Evolutionary conservation across 2,113 vertebrate species (phyloP).

Genomic region (Sceloporus undulatus): DNA sequence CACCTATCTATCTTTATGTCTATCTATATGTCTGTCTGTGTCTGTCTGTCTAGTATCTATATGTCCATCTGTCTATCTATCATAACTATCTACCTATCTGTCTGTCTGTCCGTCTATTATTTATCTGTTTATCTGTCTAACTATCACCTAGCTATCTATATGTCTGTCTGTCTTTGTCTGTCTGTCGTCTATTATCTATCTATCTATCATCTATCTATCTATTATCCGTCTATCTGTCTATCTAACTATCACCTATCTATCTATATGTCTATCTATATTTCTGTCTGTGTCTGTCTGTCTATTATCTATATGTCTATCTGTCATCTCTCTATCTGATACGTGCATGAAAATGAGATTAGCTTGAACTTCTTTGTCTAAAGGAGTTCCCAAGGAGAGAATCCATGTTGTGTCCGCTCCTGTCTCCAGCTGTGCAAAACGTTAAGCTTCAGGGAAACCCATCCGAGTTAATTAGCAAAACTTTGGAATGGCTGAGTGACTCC

Average conservation of each 20-base stretch:
- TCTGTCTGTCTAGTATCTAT: too few relatives aligned
- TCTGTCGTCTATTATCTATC: too few relatives aligned
- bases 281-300: not conserved
- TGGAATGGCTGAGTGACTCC: accelerated
- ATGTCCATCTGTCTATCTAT: too few relatives aligned
- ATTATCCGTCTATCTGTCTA: not conserved
- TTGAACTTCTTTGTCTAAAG: not conserved
- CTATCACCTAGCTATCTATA: not conserved
- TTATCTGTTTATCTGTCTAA: too few relatives aligned
- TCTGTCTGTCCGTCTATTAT: too few relatives aligned
- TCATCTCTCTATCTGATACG: not conserved
- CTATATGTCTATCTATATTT: not conserved
- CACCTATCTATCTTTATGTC: too few relatives aligned
- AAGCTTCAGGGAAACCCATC: not conserved
- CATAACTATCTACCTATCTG: not conserved
- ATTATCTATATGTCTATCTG: too few relatives aligned
- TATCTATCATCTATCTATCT: not conserved
- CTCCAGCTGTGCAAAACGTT: conserved; percentile 30
- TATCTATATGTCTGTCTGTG: too few relatives aligned
- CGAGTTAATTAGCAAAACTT: not conserved
- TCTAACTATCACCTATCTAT: not conserved
- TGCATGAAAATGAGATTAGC: not conserved
- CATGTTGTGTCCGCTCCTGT: conserved; percentile 22
- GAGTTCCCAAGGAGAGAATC: not conserved
- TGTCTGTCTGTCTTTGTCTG: too few relatives aligned